Conservation (phyloP, 2,113 vertebrate species). For the Corythaeola cristata region DNA sequence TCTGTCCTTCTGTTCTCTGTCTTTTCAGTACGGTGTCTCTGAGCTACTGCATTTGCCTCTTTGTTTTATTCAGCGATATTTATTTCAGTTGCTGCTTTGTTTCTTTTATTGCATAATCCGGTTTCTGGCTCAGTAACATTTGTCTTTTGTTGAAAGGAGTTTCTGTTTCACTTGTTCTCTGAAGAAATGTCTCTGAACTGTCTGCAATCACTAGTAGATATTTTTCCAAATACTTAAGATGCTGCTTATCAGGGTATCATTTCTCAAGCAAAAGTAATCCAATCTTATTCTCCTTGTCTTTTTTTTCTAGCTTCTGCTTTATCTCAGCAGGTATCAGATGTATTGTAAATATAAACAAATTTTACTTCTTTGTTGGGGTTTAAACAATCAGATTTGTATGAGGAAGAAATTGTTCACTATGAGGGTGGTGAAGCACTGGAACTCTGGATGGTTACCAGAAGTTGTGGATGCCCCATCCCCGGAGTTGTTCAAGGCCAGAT, state of each 20-base stretch:
- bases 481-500: no score
- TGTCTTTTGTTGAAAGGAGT: background rate
- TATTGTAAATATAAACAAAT: background rate
- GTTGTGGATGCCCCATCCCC: no score
- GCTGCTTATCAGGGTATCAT: background rate
- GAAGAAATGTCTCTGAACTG: conserved; percentile 3
- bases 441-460: no score
- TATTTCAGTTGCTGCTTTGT: conserved; percentile 7
- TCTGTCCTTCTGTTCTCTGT: background rate
- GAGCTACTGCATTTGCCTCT: background rate
- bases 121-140: background rate
- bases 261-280: background rate
- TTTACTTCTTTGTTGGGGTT: background rate
- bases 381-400: background rate
- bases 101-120: background rate
- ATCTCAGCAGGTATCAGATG: background rate
- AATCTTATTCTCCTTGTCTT: background rate
- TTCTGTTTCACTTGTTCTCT: conserved; percentile 35
- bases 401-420: no score
- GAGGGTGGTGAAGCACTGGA: no score
- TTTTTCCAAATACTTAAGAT: background rate
- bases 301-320: conserved; percentile 11
- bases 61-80: background rate
- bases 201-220: background rate
- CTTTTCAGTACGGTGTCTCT: background rate